Conservation (phyloP, 2,113 vertebrate genomes). For the Heteronetta atricapilla region DNA sequence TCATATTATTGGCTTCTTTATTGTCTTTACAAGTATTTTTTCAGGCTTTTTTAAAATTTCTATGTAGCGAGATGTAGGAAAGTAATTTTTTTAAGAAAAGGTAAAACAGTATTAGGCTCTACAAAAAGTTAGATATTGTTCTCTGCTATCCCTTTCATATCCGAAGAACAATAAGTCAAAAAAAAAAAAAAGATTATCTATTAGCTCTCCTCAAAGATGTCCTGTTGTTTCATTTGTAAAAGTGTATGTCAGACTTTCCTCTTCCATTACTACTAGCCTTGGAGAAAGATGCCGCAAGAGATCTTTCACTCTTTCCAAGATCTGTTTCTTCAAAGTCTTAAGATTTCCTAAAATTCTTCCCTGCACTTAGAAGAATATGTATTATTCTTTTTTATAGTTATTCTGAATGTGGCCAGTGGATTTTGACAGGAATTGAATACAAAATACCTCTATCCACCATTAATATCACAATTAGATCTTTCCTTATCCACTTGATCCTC, state of each 20-base stretch:
- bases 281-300: neutral
- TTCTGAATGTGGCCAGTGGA: neutral
- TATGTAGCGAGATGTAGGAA: slow-evolving; percentile 70
- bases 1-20: slow-evolving; percentile 75
- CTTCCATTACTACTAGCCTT: slow-evolving; percentile 16
- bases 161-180: slow-evolving; percentile 37
- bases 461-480: neutral
- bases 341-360: neutral
- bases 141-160: slow-evolving; percentile 9
- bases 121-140: slow-evolving; percentile 37
- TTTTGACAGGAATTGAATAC: neutral
- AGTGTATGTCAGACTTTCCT: slow-evolving; percentile 19
- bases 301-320: slow-evolving; percentile 10
- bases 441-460: neutral
- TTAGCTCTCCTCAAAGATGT: slow-evolving; percentile 24
- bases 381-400: neutral
- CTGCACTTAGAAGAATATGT: neutral
- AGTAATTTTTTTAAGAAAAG: slow-evolving; percentile 49
- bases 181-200: neutral
- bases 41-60: slow-evolving; percentile 62
- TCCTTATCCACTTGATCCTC: neutral
- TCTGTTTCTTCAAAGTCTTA: neutral
- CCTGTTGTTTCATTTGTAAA: slow-evolving; percentile 14
- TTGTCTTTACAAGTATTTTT: slow-evolving; percentile 66
- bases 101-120: slow-evolving; percentile 61